Conservation (phyloP, 2,797 vertebrate species). For the Harpagifer antarcticus region DNA sequence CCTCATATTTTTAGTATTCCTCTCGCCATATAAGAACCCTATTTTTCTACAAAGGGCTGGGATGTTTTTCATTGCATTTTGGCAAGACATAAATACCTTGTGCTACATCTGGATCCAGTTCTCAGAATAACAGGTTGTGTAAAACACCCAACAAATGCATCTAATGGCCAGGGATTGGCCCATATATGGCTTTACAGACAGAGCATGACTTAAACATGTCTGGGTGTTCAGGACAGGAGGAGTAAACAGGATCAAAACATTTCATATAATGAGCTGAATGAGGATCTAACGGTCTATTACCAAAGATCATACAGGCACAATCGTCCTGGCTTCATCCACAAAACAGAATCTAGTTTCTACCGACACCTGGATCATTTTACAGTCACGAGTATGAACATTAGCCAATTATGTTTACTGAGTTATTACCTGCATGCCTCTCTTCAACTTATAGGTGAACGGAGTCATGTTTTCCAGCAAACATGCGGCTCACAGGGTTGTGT, state of each 20-base stretch:
- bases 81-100: conserved; percentile 30
- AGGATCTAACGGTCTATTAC: no score
- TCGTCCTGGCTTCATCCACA: neutral
- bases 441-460: conserved; percentile 49
- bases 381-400: neutral
- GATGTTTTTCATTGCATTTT: conserved; percentile 32
- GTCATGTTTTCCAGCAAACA: conserved; percentile 74
- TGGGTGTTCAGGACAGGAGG: conserved; percentile 4
- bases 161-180: conserved; percentile 10
- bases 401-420: conserved; percentile 1
- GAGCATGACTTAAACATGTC: neutral
- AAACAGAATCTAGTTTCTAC: neutral
- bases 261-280: neutral
- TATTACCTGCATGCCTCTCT: conserved; percentile 5
- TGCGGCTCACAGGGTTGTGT: conserved; percentile 38
- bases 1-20: neutral
- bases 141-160: conserved; percentile 44
- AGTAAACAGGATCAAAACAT: conserved; percentile 15
- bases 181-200: conserved; percentile 18
- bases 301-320: no score
- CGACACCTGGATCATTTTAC: conserved; percentile 11
- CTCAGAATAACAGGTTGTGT: conserved; percentile 34
- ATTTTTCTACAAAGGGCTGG: neutral
- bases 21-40: neutral
- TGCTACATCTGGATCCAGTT: conserved; percentile 50